Percentiles rank a stretch among this genome's conserved stretches.
Conservation (phyloP, 2,797 vertebrate species). For the Brachymystax lenok region DNA sequence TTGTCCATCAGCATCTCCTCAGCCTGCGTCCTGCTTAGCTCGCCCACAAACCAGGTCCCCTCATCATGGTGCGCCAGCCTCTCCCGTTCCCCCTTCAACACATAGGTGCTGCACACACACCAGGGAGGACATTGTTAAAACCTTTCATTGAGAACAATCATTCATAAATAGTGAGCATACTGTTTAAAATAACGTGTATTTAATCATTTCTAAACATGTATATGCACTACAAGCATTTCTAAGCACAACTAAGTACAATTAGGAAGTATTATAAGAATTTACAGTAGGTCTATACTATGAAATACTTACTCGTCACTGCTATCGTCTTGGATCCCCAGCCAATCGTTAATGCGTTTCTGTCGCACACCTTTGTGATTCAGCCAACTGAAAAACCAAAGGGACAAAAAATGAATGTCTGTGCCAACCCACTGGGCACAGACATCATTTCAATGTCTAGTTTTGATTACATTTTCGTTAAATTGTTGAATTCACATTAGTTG, state of each 20-base stretch:
- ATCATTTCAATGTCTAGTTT: no score
- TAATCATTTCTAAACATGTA: background rate
- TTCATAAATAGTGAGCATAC: background rate
- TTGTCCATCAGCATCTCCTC: conserved; percentile 93
- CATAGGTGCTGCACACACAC: conserved; percentile 78
- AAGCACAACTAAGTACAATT: background rate
- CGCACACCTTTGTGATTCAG: conserved; percentile 98
- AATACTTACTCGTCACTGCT: conserved; percentile 89
- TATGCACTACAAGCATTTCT: background rate
- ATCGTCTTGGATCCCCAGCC: conserved; percentile 94
- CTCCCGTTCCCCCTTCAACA: conserved; percentile 89
- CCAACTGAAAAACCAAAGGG: conserved; percentile 79
- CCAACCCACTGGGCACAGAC: background rate
- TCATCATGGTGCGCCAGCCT: conserved; percentile 90
- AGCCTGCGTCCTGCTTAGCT: conserved; percentile 89
- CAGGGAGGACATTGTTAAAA: background rate
- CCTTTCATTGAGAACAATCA: background rate
- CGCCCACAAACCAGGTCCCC: conserved; percentile 94
- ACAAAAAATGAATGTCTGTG: background rate
- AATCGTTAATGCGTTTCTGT: conserved; percentile 96
- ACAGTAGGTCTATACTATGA: background rate
- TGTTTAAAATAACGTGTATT: background rate
- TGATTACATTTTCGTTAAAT: no score
- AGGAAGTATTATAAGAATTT: background rate
- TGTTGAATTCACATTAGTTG: no score